phyloP scores from a whole-genome alignment of 2,888 invertebrate genomes.

The Synanthedon formicaeformis region DNA sequence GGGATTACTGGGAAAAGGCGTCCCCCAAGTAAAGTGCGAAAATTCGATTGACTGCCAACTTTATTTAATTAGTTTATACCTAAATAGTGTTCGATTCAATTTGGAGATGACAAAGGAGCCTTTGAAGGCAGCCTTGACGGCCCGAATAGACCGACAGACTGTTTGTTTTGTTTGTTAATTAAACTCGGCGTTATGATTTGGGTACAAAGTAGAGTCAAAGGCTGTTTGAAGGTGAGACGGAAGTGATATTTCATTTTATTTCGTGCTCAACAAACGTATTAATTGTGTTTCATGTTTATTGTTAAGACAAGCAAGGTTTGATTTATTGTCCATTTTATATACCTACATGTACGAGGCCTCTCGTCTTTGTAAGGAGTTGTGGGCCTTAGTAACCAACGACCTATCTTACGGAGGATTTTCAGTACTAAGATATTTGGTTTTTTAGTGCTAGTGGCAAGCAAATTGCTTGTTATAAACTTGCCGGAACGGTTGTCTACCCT shows the following conservation, averaged over 20 bases:
- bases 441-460: no score
- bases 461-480: no score
- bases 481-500: no score
- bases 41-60: slow-evolving; percentile 24
- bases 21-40: slow-evolving; percentile 15
- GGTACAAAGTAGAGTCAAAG: background rate
- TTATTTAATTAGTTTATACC: slow-evolving; percentile 18
- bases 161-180: background rate
- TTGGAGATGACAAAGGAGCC: background rate
- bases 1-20: background rate
- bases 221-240: background rate
- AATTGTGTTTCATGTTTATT: no score
- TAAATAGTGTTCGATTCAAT: background rate
- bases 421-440: no score
- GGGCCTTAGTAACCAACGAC: no score
- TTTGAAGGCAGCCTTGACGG: background rate
- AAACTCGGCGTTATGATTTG: background rate
- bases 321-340: no score
- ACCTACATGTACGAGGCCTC: no score
- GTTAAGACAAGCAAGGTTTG: no score
- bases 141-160: background rate
- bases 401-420: no score
- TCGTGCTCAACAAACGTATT: no score
- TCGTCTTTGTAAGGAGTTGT: no score
- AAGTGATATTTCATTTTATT: background rate